Evolutionary conservation across 2,113 vertebrate species (phyloP), one percentile per base, ranked within the genome.

Genomic region (Oncorhynchus gorbuscha): DNA sequence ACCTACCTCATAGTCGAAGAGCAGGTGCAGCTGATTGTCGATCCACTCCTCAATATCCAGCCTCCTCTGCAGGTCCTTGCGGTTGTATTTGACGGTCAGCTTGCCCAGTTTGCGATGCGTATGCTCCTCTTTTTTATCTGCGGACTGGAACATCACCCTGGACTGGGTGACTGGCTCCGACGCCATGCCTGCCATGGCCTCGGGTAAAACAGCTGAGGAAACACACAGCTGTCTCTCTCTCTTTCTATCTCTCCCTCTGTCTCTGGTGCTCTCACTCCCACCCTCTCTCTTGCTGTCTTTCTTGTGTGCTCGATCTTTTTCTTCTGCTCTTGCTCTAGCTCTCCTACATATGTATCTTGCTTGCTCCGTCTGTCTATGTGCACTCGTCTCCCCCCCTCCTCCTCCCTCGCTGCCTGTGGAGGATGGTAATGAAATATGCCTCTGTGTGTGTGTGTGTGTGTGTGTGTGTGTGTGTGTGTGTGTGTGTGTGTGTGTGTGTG

Each of bases 21-120:
- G 94, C 87, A 97, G 94, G 89, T 98, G 97, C 79, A 99, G 85
- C 80, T 95, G 95, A 0, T 88, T 73, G 0, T 98, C 95, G 71
- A 98, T 95, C 97, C 98, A 99, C 77, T 98, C 95, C 91, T 99
- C 97, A 68, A 96, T 91, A 45, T 99, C 97, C 79, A 98, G 90
- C 92, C 97, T 94, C 82, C 95, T 94, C 92, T 99, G 97, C 32
- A 99, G 93, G 76, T 99, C 96, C 75, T 97, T 96, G 81, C 93
- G 94, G 90, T 99, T 96, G 81, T 99, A 99, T 86, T 98, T 98
- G 71, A 98, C 95, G 1, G 98, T 99, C 86, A 99, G 83, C 86
- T 98, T 97, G 78, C 95, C 95, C 82, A 95, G 89, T 88, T 95
- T 97, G 85, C 94, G 96, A 73, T 91, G 90, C 0, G 92, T 75